These are phyloP conservation scores for Pyrocoelia pectoralis DNA, from an alignment of 2,888 invertebrate species.

Conservation along the genomic window DNA sequence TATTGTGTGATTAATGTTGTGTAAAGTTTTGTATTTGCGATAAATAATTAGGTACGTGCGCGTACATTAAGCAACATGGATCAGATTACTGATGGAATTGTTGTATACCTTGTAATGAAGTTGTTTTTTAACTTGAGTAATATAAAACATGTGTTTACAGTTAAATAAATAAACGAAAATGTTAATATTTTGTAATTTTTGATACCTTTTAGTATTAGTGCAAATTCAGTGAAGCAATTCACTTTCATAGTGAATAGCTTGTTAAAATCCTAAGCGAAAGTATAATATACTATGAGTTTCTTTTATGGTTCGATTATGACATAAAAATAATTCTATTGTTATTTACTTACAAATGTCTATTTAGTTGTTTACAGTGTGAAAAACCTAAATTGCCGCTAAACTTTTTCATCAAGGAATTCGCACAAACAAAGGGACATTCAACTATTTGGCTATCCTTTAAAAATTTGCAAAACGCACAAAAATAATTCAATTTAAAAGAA, in stretches of 20 bases:
- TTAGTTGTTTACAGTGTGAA: not conserved
- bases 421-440: too few relatives aligned
- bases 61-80: not conserved
- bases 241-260: not conserved
- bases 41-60: too few relatives aligned
- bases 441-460: too few relatives aligned
- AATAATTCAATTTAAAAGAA: too few relatives aligned
- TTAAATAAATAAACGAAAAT: not conserved
- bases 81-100: too few relatives aligned
- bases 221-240: not conserved
- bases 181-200: not conserved
- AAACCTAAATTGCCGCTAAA: not conserved
- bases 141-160: too few relatives aligned
- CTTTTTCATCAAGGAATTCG: too few relatives aligned
- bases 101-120: too few relatives aligned
- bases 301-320: constrained; percentile 11
- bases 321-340: constrained; percentile 12
- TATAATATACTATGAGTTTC: not conserved
- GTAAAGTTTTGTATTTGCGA: too few relatives aligned
- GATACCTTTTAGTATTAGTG: not conserved
- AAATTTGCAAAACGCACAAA: too few relatives aligned
- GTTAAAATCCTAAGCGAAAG: constrained; percentile 1
- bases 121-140: too few relatives aligned
- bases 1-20: too few relatives aligned
- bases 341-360: not conserved